Percentiles rank a stretch among this genome's conserved stretches.
phyloP scores from a whole-genome alignment of 2,797 vertebrate species.

The Amniataba percoides region DNA sequence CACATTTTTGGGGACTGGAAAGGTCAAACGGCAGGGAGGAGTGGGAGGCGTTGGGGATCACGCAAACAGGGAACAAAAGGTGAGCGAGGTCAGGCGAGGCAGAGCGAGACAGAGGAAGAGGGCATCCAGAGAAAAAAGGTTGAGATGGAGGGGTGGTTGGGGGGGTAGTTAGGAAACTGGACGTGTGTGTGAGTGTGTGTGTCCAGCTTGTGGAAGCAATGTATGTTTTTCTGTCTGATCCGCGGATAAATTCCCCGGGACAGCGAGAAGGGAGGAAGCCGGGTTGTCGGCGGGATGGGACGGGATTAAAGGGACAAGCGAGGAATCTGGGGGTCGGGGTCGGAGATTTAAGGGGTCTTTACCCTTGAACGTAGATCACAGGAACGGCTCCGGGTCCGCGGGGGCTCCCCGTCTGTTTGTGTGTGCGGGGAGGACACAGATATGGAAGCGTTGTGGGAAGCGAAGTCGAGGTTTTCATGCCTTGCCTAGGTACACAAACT shows the following conservation, averaged over 20 bases:
- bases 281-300: constrained; percentile 65
- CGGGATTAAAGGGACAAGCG: constrained; percentile 68
- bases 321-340: constrained; percentile 72
- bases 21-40: constrained; percentile 40
- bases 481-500: constrained; percentile 77
- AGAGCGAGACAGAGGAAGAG: constrained; percentile 29
- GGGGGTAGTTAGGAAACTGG: neutral
- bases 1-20: too few relatives aligned
- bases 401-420: constrained; percentile 39
- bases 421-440: constrained; percentile 30
- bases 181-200: constrained; percentile 22
- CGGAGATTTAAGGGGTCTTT: constrained; percentile 58
- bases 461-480: constrained; percentile 64
- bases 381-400: constrained; percentile 29
- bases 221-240: constrained; percentile 78
- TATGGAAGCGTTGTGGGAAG: constrained; percentile 69
- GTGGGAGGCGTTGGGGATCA: constrained; percentile 45
- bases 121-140: neutral
- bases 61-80: constrained; percentile 48
- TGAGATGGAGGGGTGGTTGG: too few relatives aligned
- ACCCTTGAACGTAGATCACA: constrained; percentile 61
- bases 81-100: constrained; percentile 49
- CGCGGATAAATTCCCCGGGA: constrained; percentile 46
- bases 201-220: constrained; percentile 52
- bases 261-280: constrained; percentile 60